Evolutionary conservation across 2,797 vertebrate genomes (phyloP).

Genomic region (Lagocephalus sceleratus): DNA sequence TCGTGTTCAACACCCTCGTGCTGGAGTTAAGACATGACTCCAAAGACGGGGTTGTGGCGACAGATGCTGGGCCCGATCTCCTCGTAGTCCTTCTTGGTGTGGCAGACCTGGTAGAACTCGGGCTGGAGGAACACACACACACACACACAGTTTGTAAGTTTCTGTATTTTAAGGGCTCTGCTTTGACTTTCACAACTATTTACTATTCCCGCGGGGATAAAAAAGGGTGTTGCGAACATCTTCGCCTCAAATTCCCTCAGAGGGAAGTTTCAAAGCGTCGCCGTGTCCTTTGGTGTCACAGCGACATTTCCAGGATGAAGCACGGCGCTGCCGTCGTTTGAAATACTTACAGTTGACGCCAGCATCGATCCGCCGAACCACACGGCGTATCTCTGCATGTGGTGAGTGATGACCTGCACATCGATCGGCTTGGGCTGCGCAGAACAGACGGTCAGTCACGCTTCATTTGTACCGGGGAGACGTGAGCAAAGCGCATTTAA

Average conservation of each 20-base stretch:
- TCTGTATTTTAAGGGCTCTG: no score
- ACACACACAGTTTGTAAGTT: not conserved
- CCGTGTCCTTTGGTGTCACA: no score
- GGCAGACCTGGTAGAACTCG: slow-evolving; percentile 96
- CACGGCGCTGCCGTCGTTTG: not conserved
- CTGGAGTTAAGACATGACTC: slow-evolving; percentile 89
- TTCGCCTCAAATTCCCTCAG: no score
- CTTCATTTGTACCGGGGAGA: not conserved
- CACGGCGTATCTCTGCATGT: slow-evolving; percentile 96
- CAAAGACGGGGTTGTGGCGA: slow-evolving; percentile 94
- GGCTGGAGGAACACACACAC: slow-evolving; percentile 67
- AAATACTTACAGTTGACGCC: slow-evolving; percentile 89
- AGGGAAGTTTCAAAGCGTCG: no score
- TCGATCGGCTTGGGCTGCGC: slow-evolving; percentile 92
- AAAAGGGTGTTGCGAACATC: slow-evolving; percentile 10
- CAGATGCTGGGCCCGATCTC: slow-evolving; percentile 96
- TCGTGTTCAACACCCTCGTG: slow-evolving; percentile 33
- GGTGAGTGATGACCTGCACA: slow-evolving; percentile 93
- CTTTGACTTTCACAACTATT: no score
- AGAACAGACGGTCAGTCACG: not conserved
- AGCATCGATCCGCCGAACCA: slow-evolving; percentile 99
- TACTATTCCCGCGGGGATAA: slow-evolving; percentile 13
- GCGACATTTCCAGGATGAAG: not conserved
- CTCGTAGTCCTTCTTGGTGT: slow-evolving; percentile 96
- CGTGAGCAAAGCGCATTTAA: not conserved